phyloP scores from a whole-genome alignment of 2,797 vertebrate species.

The Lagorchestes hirsutus region DNA sequence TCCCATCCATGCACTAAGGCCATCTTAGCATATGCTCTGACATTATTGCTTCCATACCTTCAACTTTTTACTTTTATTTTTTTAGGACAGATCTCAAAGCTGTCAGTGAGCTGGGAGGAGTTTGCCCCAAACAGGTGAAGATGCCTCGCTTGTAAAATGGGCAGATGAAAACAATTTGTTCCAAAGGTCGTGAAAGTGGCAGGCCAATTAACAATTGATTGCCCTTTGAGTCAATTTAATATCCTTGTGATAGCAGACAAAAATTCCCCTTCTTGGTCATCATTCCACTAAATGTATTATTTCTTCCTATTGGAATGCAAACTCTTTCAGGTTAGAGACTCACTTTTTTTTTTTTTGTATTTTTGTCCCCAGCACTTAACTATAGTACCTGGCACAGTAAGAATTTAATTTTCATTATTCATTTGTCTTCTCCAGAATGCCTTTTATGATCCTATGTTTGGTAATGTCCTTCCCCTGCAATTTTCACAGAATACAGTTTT shows the following conservation, averaged over 20 bases:
- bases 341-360: not conserved
- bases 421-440: not conserved
- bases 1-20: not conserved
- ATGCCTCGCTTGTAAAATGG: not conserved
- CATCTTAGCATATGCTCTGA: not conserved
- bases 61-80: not conserved
- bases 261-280: not conserved
- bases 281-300: not conserved
- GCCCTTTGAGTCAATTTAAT: not conserved
- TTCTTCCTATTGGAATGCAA: not conserved
- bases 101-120: not conserved
- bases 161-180: not conserved
- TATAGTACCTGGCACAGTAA: not conserved
- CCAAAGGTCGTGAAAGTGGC: not conserved
- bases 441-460: not conserved
- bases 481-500: not conserved
- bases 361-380: not conserved
- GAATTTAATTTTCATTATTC: not conserved
- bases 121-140: not conserved
- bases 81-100: not conserved
- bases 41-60: not conserved
- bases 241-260: not conserved
- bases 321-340: not conserved
- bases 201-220: not conserved
- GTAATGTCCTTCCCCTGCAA: not conserved